Evolutionary conservation across 2,888 invertebrate genomes (phyloP), one percentile per base, ranked within the genome.

Genomic region (Drosophila subsilvestris): DNA sequence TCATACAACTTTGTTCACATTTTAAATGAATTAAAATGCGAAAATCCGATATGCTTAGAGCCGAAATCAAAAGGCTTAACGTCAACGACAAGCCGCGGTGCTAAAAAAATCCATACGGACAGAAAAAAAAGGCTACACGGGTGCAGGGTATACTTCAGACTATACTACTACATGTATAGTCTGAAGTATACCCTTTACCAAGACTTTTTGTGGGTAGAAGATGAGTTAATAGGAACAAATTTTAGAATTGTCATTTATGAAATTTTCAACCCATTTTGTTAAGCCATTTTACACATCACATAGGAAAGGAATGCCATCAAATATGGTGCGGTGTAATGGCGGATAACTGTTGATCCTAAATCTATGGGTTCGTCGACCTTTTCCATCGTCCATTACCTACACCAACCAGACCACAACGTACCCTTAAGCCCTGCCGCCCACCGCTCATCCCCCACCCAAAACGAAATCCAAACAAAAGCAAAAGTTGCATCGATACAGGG

Each of bases 401-500:
- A 27, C 9, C 27, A 27, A 27, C 6, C 37, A 7, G 14, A n/a
- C 37, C 37, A n/a, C 37, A 37, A n/a, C n/a, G 5, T n/a, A 0
- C 37, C 37, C 7, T 37, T n/a, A n/a, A 37, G 37, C 37, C 37
- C 37, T 14, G 2, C 37, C 14, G n/a, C 14, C 37, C n/a, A 7
- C 14, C 37, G n/a, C n/a, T n/a, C n/a, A n/a, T n/a, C 25, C 25
- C 3, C 25, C 25, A 1, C 10, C 12, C 9, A 22, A 65, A 25
- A 18, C 29, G 20, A 67, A 48, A n/a, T 14, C 29, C 60, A 59
- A 63, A 63, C 54, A 65, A 66, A 66, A 67, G 27, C 43, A 75
- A 74, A 79, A 85, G 76, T 81, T 78, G 73, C 75, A 78, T 60
- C 84, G 72, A 75, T 75, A 49, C 67, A 54, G 37, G 32, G 50